Conservation (phyloP, 2,888 invertebrate genomes). For the Palloptera scutellata region DNA sequence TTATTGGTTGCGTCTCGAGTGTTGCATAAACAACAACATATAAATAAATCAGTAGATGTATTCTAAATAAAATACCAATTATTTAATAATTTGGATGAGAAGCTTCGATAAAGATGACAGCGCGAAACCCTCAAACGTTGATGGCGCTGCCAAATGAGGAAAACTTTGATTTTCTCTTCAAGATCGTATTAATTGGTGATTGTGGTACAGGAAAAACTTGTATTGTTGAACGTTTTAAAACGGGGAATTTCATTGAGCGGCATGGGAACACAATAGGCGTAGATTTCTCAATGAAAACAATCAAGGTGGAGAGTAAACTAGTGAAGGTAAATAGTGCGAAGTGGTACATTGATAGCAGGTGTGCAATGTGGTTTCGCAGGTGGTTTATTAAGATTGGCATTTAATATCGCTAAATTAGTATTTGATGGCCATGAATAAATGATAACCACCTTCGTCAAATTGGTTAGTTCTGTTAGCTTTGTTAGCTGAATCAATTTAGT, state of each 20-base stretch:
- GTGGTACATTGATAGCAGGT: neutral
- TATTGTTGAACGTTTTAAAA: slow-evolving; percentile 95
- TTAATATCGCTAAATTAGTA: too few species aligned
- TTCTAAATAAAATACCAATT: neutral
- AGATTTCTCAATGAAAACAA: slow-evolving; percentile 98
- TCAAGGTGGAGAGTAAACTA: slow-evolving; percentile 91
- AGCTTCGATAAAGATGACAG: slow-evolving; percentile 68
- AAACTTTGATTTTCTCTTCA: slow-evolving; percentile 92
- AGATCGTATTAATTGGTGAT: slow-evolving; percentile 91
- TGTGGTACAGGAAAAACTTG: slow-evolving; percentile 93
- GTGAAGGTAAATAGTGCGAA: slow-evolving; percentile 76
- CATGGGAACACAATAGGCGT: slow-evolving; percentile 98
- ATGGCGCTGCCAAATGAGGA: slow-evolving; percentile 80
- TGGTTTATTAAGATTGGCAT: slow-evolving; percentile 5
- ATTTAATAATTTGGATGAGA: neutral
- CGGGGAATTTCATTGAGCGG: slow-evolving; percentile 92
- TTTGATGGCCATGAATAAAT: too few species aligned
- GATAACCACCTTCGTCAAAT: neutral
- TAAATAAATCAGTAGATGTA: neutral
- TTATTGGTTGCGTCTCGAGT: neutral
- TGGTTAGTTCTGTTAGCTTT: too few species aligned
- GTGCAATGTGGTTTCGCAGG: neutral
- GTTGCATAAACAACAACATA: neutral
- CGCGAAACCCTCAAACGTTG: slow-evolving; percentile 77
- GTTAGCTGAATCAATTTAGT: too few species aligned